A percentile compares a stretch with the other conserved stretches of the same genome.
These are phyloP conservation scores for Steinernema khuongi DNA, from an alignment of 1,140 invertebrate species.

Conservation along the genomic window DNA sequence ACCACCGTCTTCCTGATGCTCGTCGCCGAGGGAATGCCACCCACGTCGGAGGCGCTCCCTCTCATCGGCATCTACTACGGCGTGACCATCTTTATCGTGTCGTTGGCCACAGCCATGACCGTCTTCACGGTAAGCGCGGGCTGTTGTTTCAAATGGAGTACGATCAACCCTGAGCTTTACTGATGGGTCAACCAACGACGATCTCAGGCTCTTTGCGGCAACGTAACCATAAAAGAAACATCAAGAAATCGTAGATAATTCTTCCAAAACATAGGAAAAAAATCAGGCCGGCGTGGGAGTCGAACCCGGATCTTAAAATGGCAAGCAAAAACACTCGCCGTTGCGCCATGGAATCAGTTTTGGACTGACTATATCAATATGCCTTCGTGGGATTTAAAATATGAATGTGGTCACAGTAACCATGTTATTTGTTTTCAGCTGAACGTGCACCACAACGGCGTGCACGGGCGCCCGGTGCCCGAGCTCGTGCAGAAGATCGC, in stretches of 20 bases:
- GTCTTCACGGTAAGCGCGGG: slow-evolving; percentile 59
- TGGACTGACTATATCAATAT: too few species aligned
- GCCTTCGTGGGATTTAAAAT: too few species aligned
- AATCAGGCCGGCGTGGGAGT: too few species aligned
- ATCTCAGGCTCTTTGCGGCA: too few species aligned
- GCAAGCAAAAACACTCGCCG: too few species aligned
- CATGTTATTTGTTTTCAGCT: slow-evolving; percentile 62
- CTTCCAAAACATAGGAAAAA: too few species aligned
- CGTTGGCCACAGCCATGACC: slow-evolving; percentile 78
- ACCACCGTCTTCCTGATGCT: slow-evolving; percentile 91
- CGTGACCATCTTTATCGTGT: slow-evolving; percentile 81
- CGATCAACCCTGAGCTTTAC: background rate
- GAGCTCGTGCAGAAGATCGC: slow-evolving; percentile 68
- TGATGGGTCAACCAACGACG: too few species aligned
- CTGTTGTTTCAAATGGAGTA: background rate
- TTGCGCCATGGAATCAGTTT: too few species aligned
- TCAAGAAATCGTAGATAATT: too few species aligned
- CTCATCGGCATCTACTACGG: slow-evolving; percentile 85
- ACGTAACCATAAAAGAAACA: too few species aligned
- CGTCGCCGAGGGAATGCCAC: slow-evolving; percentile 80
- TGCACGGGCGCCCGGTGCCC: slow-evolving; percentile 72
- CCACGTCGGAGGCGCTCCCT: slow-evolving; percentile 78
- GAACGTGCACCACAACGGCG: slow-evolving; percentile 79
- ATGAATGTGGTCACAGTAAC: too few species aligned
- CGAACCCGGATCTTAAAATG: too few species aligned